Evolutionary conservation across 2,113 vertebrate genomes (phyloP), one percentile per base, ranked within the genome.

Genomic region (Stegastes partitus): DNA sequence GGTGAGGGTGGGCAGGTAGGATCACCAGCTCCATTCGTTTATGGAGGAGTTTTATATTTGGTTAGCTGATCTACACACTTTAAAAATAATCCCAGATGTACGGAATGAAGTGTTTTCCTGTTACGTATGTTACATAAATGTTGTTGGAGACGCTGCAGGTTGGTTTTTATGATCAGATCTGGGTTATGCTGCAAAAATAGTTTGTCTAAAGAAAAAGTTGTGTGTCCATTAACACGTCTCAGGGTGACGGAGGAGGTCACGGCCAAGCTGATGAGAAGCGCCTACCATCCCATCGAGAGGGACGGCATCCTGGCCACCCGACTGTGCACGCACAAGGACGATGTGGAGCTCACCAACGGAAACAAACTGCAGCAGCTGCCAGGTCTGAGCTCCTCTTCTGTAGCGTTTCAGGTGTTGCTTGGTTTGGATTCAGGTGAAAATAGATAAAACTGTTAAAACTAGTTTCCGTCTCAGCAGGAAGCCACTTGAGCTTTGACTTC

Each of bases 281-380:
- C 95, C 61, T 75, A 91, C 74, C 95, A 97, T 83, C 94, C 77
- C 47, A 95, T 98, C 3, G 97, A 97, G 88, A 90, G 76, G 58
- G 96, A 99, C 8, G 97, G 97, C 37, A 98, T 99, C 80, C 85
- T 99, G 82, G 98, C 98, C n/a, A 99, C 97, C 0, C 94, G 96
- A 66, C 95, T 99, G 55, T 99, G 98, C 88, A 99, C 98, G 0
- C 98, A 99, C 91, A 98, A 97, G 87, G 96, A 98, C 45, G 98
- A 99, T 0, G 98, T 99, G 62, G 97, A 97, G 77, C 88, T 97
- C 58, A 99, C 97, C 9, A 99, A 99, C 0, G 91, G 96, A 77
- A 96, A 87, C 56, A 55, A 93, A 67, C 95, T 99, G 54, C 93
- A 94, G 55, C 94, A 97, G 75, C 93, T 99, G 0, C 87, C 96